phyloP scores from a whole-genome alignment of 2,888 invertebrate genomes.

The Cryptocephalus moraei region DNA sequence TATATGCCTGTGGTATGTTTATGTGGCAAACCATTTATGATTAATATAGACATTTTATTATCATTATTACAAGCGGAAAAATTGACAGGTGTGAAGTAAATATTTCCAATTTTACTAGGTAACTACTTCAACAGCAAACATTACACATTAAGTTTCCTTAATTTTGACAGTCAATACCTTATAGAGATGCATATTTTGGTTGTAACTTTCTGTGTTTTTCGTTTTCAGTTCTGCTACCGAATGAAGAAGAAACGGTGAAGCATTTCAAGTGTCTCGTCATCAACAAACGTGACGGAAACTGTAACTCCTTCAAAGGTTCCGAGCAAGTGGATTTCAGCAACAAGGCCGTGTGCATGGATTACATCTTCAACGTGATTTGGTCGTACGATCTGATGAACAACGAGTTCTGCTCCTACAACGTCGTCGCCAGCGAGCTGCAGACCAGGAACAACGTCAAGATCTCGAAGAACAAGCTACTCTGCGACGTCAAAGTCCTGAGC shows the following conservation, averaged over 20 bases:
- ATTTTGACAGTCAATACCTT: no score
- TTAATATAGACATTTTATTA: no score
- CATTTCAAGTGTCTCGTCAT: slow-evolving; percentile 81
- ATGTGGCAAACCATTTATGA: no score
- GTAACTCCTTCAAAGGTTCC: slow-evolving; percentile 69
- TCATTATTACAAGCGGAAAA: no score
- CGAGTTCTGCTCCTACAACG: slow-evolving; percentile 70
- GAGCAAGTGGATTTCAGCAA: slow-evolving; percentile 80
- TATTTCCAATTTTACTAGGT: no score
- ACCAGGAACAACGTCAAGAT: slow-evolving; percentile 27
- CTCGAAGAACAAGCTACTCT: slow-evolving; percentile 22
- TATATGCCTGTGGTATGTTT: no score
- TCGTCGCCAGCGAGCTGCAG: slow-evolving; percentile 65
- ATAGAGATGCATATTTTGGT: no score
- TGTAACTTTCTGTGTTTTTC: neutral
- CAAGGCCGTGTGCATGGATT: slow-evolving; percentile 76
- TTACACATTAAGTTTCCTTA: no score
- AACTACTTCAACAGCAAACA: no score
- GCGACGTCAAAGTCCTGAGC: slow-evolving; percentile 19
- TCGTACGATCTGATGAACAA: slow-evolving; percentile 64
- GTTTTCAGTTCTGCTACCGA: slow-evolving; percentile 70
- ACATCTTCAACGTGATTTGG: slow-evolving; percentile 90
- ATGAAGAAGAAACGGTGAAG: slow-evolving; percentile 61
- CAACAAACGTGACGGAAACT: slow-evolving; percentile 79
- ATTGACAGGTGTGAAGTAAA: no score